Conservation (phyloP, 2,888 invertebrate species). For the Drosophila koepferae region DNA sequence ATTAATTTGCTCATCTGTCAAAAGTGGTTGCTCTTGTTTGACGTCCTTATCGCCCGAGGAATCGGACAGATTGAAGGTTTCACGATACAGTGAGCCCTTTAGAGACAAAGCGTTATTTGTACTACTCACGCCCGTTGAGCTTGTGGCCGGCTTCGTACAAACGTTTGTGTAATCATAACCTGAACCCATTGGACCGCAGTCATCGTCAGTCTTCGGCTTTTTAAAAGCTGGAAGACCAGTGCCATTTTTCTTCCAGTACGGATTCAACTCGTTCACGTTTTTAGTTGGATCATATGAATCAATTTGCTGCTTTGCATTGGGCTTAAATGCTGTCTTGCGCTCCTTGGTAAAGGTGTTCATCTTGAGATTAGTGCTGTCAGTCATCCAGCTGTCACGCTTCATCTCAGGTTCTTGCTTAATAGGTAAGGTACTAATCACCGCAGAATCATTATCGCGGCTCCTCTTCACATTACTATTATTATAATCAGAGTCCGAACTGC, state of each 20-base stretch:
- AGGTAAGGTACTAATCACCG: not conserved
- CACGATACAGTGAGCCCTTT: too few relatives aligned
- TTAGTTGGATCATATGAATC: conserved; percentile 90
- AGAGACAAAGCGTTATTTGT: not conserved
- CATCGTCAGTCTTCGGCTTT: conserved; percentile 85
- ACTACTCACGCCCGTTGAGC: not conserved
- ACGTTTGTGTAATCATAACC: conserved; percentile 12
- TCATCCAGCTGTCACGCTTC: conserved; percentile 93
- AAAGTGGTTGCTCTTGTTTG: conserved; percentile 44
- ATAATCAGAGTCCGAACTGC: not conserved
- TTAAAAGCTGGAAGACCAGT: conserved; percentile 90
- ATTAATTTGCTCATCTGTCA: conserved; percentile 95
- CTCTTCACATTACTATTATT: not conserved
- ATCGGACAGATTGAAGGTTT: not conserved
- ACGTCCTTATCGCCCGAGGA: conserved; percentile 5
- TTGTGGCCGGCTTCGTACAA: conserved; percentile 37
- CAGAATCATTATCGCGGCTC: rapidly evolving
- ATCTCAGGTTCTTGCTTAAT: conserved; percentile 39
- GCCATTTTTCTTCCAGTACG: conserved; percentile 96
- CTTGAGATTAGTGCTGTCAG: conserved; percentile 84
- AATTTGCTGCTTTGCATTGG: conserved; percentile 86
- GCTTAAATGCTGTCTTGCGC: conserved; percentile 85
- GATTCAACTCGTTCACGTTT: conserved; percentile 93
- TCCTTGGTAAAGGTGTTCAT: conserved; percentile 84
- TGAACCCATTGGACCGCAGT: not conserved